Evolutionary conservation across 2,888 invertebrate species (phyloP), one percentile per base, ranked within the genome.

Genomic region (Chloromyia formosa): DNA sequence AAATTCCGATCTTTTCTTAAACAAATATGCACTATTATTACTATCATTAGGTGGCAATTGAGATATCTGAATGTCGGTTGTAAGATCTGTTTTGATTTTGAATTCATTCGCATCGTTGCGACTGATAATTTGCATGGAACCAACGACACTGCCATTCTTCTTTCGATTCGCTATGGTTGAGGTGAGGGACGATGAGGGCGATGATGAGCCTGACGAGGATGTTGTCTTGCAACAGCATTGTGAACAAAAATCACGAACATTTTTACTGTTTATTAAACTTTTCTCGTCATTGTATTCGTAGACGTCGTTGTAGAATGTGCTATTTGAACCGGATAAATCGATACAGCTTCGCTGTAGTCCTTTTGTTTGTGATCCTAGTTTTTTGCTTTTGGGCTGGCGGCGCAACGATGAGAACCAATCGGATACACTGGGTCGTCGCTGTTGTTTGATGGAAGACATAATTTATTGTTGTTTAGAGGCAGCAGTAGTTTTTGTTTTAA

Each of bases 351-450:
- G 82, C 78, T 85, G 85, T 77, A 84, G 75, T 75, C 83, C 82
- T 77, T 84, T 84, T 40, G 75, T 72, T 54, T 20, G n/a, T 2
- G 56, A 27, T 58, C 71, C 71, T 18, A 54, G 20, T 40, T 66
- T 74, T 66, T 66, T 66, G 35, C 22, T 68, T 78, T 85, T 86
- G 10, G 84, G 83, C 78, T 84, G 86, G 4, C 93, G 89, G 80
- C 93, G 90, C 82, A 94, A 84, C 77, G 94, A 94, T 78, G 91
- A 92, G 85, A 94, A 94, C 94, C 94, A 94, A 84, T 91, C 92
- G 79, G 91, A 89, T 77, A 93, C 90, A 79, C 91, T 91, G 80
- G 90, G 90, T 78, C 90, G 90, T 80, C 90, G 88, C 83, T 90
- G 90, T 79, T 90, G 87, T 80, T 88, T 77, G 69, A 83, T 78